Evolutionary conservation across 2,888 invertebrate genomes (phyloP), one percentile per base, ranked within the genome.

Genomic region (Phorcus lineatus): DNA sequence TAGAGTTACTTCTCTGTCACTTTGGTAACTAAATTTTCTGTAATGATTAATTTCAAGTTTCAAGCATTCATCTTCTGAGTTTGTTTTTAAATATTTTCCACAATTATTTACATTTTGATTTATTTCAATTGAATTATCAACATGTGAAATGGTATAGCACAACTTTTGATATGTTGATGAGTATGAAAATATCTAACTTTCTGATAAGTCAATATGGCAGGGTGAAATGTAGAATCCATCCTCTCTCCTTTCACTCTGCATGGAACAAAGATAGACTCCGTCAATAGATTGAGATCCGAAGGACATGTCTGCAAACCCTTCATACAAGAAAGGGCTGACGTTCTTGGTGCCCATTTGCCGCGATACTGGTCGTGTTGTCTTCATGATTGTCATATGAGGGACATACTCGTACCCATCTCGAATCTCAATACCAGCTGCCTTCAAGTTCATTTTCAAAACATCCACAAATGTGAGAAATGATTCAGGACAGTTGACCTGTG

Each of bases 371-470:
- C 93, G 87, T n/a, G 90, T 90, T 0, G 92, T 86, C 81, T 94
- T 94, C 86, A 93, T 88, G 16, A 94, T 79, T 11, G 93, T 94
- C 89, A 94, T 90, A 84, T 94, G 94, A 4, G 94, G 93, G 7
- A 93, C n/a, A n/a, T n/a, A n/a, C n/a, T n/a, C n/a, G n/a, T n/a
- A 93, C 91, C 88, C 89, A 82, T 94, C 93, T n/a, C 92, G 88
- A 11, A 92, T 90, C 16, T 89, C 89, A 6, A 93, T 84, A 3
- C 92, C 92, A 19, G 86, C 86, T 53, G 89, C 86, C 17, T 82
- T 82, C 22, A 93, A 78, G 83, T 88, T 84, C 16, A 88, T 81
- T 80, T 90, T 90, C 17, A 94, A 74, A 40, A 90, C 85, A 7
- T 92, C 85, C 17, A 90, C 91, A 78, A 93, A 88, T 2, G 89